Conservation (phyloP, 2,888 invertebrate genomes). For the Bugulina stolonifera region DNA sequence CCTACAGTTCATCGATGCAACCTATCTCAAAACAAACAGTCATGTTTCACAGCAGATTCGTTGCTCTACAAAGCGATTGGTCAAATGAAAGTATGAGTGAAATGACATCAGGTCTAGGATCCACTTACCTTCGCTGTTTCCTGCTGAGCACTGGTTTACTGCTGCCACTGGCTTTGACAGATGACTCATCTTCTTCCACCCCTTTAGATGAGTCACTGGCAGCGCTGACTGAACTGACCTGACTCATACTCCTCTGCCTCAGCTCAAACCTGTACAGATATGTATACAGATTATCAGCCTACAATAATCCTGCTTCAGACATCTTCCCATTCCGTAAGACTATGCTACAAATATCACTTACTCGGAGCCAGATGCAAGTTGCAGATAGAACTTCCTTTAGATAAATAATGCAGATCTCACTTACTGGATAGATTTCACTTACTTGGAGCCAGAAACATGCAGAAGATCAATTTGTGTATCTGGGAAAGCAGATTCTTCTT, state of each 20-base stretch:
- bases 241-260: constrained; percentile 14
- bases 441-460: constrained; percentile 49
- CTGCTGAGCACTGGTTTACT: constrained; percentile 5
- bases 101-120: neutral
- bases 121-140: constrained; percentile 1
- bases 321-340: neutral
- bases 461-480: constrained; percentile 52
- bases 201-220: neutral
- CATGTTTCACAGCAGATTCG: too few relatives aligned
- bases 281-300: too few relatives aligned
- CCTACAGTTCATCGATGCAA: too few relatives aligned
- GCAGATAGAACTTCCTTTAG: neutral
- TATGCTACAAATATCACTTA: neutral
- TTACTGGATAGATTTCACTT: constrained; percentile 26
- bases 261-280: constrained; percentile 24
- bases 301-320: too few relatives aligned
- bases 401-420: neutral
- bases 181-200: neutral
- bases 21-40: too few relatives aligned
- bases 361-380: neutral
- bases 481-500: constrained; percentile 48
- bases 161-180: neutral
- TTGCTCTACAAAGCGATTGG: too few relatives aligned
- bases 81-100: neutral
- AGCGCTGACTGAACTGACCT: neutral